phyloP scores from a whole-genome alignment of 2,888 invertebrate species.

The Tipula unca region DNA sequence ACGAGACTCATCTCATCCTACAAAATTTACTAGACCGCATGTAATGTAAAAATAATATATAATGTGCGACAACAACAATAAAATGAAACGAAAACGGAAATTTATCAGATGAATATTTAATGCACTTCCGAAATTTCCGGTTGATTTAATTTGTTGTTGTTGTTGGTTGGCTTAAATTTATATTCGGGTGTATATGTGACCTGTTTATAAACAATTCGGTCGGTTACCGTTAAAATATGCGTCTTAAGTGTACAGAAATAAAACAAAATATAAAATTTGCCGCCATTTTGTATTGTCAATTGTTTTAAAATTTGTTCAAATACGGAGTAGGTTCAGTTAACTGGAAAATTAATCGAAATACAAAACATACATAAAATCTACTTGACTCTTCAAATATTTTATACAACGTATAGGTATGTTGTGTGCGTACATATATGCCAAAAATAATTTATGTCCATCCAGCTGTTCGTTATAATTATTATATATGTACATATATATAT shows the following conservation, averaged over 20 bases:
- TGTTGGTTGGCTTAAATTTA: neutral
- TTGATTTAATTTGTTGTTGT: neutral
- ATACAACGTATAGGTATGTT: neutral
- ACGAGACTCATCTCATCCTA: neutral
- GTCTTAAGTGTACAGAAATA: neutral
- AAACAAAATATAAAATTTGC: neutral
- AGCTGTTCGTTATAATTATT: neutral
- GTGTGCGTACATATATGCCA: neutral
- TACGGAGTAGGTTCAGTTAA: neutral
- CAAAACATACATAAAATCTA: neutral
- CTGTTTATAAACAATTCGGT: neutral
- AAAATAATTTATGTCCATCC: neutral
- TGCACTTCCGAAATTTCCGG: conserved; percentile 1
- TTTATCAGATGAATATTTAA: neutral
- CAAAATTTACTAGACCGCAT: neutral
- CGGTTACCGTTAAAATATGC: neutral
- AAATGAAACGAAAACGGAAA: neutral
- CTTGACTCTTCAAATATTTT: neutral
- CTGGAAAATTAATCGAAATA: neutral
- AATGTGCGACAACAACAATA: neutral
- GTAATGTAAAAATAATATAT: neutral
- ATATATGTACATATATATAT: too few relatives aligned
- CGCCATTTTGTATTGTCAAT: neutral
- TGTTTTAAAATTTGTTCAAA: neutral
- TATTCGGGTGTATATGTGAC: neutral